Base-by-base conservation (phyloP, 1,140 invertebrate species). In the Neodiprion pinetum region DNA sequence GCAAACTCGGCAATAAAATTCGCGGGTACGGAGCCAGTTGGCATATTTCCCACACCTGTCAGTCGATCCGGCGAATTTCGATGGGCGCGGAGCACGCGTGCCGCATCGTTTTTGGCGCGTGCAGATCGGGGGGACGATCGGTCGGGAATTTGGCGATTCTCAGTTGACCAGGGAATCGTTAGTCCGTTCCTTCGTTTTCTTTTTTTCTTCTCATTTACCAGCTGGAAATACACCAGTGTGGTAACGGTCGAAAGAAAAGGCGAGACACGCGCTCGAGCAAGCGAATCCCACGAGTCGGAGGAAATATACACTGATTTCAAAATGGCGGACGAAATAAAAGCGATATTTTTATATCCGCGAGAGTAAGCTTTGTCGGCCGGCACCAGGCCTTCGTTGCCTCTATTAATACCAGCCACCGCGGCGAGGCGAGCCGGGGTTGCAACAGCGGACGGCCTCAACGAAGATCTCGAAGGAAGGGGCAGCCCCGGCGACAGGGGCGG, bases 301-400 rank as follows among this genome's bases (percentile, higher is more conserved):
- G 69, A 17, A 47, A 70, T 10, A 70, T 11, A 68, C 40, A 70
- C 69, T 11, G 53, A 61, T 61, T 61, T 12, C 53, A 70, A 69
- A 65, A 75, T 70, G 53, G n/a, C 50, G 69, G 53, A 71, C 67
- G 77, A 81, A 85, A 86, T 84, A 82, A 87, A 83, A 84, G 81
- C 80, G 83, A 80, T 88, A 87, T 88, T 87, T 88, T 88, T 87
- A 87, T 84, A 83, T 83, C 80, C 79, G 81, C 81, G 78, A 79
- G 72, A 67, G 82, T 82, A 83, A 84, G 81, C 84, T 84, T 79
- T 77, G 78, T 78, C 79, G 81, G 79, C 74, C 77, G 81, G 80
- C 78, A 81, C 80, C 83, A 79, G 83, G 82, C 82, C 84, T 61
- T 84, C 81, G 82, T 61, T 61, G 79, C 71, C 83, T 86, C 87